Conservation (phyloP, 2,888 invertebrate species). For the Phyto melanocephala region DNA sequence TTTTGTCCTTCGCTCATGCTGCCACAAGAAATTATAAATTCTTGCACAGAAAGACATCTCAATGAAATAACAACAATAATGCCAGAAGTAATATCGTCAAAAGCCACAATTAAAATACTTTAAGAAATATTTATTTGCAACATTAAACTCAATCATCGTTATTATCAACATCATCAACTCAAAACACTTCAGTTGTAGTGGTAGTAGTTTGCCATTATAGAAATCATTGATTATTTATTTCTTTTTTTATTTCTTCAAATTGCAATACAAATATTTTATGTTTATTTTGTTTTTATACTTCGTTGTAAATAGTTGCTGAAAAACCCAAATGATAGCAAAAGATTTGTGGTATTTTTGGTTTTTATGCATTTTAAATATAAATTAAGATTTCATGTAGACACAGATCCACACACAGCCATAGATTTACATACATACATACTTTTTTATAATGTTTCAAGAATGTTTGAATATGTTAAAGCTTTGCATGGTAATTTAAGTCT, state of each 20-base stretch:
- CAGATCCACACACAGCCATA: background rate
- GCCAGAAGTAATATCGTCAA: background rate
- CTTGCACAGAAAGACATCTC: background rate
- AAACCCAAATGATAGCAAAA: slow-evolving; percentile 29
- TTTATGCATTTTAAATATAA: slow-evolving; percentile 51
- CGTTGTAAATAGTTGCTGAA: too few species aligned
- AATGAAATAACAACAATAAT: background rate
- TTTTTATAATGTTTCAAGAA: background rate
- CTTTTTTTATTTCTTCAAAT: background rate
- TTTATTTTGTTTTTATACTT: background rate
- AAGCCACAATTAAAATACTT: background rate
- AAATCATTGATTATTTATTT: background rate
- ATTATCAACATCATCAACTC: background rate
- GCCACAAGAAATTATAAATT: background rate
- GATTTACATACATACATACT: background rate
- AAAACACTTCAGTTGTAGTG: background rate
- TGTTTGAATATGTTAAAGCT: too few species aligned
- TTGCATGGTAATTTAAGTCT: background rate
- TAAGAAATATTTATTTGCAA: background rate
- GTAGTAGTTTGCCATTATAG: background rate
- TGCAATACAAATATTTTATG: background rate
- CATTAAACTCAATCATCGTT: background rate
- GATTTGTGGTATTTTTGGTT: slow-evolving; percentile 46
- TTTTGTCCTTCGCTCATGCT: background rate
- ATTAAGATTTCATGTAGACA: slow-evolving; percentile 45